Evolutionary conservation across 1,140 invertebrate species (phyloP).

Genomic region (Mylabris phalerata): DNA sequence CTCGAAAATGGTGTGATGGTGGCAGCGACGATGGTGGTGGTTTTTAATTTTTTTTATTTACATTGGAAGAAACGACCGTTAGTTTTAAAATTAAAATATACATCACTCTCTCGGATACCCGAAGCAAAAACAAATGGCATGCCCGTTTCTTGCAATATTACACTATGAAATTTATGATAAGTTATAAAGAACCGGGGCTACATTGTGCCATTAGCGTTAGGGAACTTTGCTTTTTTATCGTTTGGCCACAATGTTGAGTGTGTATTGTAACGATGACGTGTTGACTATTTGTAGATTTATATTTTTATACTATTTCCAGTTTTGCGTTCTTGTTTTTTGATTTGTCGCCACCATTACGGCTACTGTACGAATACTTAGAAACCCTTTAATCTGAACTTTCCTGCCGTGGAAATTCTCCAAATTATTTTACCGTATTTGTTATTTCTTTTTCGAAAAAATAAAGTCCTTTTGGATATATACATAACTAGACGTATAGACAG

Average conservation of each 20-base stretch:
- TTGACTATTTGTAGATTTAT: conserved; percentile 26
- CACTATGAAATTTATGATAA: conserved; percentile 35
- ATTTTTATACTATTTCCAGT: conserved; percentile 2
- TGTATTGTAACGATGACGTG: conserved; percentile 23
- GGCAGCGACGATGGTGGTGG: neutral
- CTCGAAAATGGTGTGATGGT: neutral
- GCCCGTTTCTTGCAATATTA: conserved; percentile 34
- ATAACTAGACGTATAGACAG: neutral
- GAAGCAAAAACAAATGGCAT: conserved; percentile 36
- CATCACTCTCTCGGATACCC: conserved; percentile 30
- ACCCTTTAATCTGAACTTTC: conserved; percentile 7
- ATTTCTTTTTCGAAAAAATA: neutral
- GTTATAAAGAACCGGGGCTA: conserved; percentile 31
- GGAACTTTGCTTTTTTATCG: conserved; percentile 27
- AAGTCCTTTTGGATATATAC: too few relatives aligned
- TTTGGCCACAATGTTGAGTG: conserved; percentile 21
- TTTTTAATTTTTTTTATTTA: conserved; percentile 20
- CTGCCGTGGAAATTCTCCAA: neutral
- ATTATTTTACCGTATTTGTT: too few relatives aligned
- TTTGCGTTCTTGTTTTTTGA: too few relatives aligned
- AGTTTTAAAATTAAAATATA: conserved; percentile 38
- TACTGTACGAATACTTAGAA: neutral
- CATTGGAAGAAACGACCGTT: conserved; percentile 29
- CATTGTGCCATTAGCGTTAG: conserved; percentile 24
- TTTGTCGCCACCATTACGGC: too few relatives aligned